Evolutionary conservation across 2,797 vertebrate species (phyloP).

Genomic region (Melanotaenia trifasciata): DNA sequence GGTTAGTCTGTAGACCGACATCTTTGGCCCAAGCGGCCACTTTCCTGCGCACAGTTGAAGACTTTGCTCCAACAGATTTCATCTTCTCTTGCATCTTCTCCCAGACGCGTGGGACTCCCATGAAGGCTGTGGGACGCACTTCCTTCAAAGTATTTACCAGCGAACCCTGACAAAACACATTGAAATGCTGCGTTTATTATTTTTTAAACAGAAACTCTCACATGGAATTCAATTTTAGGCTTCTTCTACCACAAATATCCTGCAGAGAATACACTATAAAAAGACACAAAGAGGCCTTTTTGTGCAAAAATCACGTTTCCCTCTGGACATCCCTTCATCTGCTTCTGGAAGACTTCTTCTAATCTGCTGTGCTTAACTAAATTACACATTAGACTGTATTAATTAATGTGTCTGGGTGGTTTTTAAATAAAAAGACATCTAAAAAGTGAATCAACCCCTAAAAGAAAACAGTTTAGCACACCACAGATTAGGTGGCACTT

Average conservation of each 20-base stretch:
- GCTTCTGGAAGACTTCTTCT: not conserved
- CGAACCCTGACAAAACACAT: conserved; percentile 83
- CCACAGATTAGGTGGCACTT: not conserved
- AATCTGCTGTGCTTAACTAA: not conserved
- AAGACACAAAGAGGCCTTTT: not conserved
- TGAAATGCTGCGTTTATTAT: not conserved
- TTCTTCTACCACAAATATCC: not conserved
- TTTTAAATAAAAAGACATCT: not conserved
- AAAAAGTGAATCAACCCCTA: not conserved
- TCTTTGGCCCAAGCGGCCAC: conserved; percentile 91
- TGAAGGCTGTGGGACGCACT: conserved; percentile 89
- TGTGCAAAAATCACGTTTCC: not conserved
- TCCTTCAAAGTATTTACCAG: conserved; percentile 90
- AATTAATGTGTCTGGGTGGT: not conserved
- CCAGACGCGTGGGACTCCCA: conserved; percentile 96
- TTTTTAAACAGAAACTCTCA: not conserved
- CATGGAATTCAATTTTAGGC: not conserved
- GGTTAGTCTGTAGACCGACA: conserved; percentile 88
- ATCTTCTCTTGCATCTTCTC: conserved; percentile 97
- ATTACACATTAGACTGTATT: conserved; percentile 31
- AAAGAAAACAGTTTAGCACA: not conserved
- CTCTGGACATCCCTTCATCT: not conserved
- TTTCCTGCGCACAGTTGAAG: conserved; percentile 84
- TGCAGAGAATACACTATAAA: not conserved
- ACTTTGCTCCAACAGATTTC: conserved; percentile 84